Conservation (phyloP, 2,113 vertebrate genomes). For the Sciurus niger region DNA sequence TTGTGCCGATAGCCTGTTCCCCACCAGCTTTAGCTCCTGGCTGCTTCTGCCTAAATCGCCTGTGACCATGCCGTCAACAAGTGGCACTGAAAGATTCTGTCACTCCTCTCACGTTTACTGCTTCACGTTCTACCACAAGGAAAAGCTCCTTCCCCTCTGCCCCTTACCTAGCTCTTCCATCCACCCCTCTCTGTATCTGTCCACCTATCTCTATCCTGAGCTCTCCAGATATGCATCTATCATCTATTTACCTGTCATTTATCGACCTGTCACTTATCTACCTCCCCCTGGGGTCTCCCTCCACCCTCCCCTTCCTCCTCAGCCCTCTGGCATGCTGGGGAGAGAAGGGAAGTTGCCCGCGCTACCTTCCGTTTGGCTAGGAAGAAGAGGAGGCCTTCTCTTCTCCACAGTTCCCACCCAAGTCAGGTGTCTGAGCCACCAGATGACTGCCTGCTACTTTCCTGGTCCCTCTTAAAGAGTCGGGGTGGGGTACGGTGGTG, state of each 20-base stretch:
- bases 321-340: neutral
- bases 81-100: neutral
- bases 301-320: neutral
- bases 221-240: too few relatives aligned
- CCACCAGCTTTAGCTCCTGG: neutral
- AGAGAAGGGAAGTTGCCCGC: neutral
- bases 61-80: neutral
- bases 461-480: neutral
- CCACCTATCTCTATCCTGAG: neutral
- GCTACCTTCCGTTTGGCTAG: neutral
- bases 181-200: neutral
- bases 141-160: neutral
- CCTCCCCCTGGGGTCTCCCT: neutral
- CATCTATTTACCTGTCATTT: neutral
- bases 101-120: neutral
- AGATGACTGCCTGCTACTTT: neutral
- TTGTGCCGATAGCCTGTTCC: neutral
- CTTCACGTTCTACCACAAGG: neutral
- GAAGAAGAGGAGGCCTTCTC: neutral
- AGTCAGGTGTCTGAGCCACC: neutral
- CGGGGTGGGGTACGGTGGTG: fast-evolving
- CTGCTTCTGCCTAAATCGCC: neutral
- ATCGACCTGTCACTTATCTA: too few relatives aligned
- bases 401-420: neutral
- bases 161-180: neutral